Base-by-base conservation (phyloP, 2,888 invertebrate genomes). In the Eustalomyia histrio region DNA sequence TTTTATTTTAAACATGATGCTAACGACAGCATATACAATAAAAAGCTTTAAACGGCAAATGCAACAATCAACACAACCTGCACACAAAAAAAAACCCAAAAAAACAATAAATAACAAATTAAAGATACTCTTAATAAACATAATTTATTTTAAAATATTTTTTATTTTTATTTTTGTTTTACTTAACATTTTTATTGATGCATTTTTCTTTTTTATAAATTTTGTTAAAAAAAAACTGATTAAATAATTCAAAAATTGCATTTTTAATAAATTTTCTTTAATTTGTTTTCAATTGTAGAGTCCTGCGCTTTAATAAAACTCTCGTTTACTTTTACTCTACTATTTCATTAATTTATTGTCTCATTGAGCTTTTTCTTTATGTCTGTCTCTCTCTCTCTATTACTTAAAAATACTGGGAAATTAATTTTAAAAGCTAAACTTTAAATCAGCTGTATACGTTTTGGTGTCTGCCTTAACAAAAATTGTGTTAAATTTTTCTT, bases 401-500 rank as follows among this genome's bases (percentile, higher is more conserved):
- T 64, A 68, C 58, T 71, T 68, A 29, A 0, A 68, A 71, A 76
- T 76, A 76, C 21, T 24, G 68, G 63, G 80, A 69, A 65, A 50
- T 53, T 39, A 7, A 16, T 33, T 39, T 58, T 24, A 17, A 55
- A 35, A 68, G 72, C 63, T 68, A 29, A 58, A 10, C 43, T 50
- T 50, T 43, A 50, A 58, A 73, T 68, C 80, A 80, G 80, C 80
- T 80, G 80, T 47, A 14, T 72, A 39, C 43, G 21, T 10, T 57
- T 29, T 33, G 47, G 24, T 47, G 71, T 55, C 80, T 72, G 71
- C 63, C 76, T 68, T 58, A 73, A 76, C 73, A 58, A 63, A 53
- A 69, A 73, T 58, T 80, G 76, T 67, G 63, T 68, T 80, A 47
- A 68, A 64, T 73, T 73, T 61, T 67, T 35, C 21, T 58, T 76